Conservation (phyloP, 2,888 invertebrate species). For the Tuta absoluta region DNA sequence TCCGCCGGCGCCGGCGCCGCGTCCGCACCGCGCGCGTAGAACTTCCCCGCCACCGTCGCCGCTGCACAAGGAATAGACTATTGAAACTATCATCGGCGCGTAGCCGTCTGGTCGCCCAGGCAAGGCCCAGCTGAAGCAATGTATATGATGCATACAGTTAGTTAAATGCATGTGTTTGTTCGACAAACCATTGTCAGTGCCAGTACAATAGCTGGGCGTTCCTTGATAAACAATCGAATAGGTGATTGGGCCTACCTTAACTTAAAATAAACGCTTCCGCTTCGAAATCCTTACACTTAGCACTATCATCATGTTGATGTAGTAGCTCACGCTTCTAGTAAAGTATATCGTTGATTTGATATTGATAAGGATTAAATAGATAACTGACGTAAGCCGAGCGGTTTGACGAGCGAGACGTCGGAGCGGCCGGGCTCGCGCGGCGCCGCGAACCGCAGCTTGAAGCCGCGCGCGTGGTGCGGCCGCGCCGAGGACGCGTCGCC, state of each 20-base stretch:
- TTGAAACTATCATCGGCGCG: background rate
- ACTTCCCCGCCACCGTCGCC: constrained; percentile 61
- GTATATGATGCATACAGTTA: too few species aligned
- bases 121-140: background rate
- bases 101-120: too few species aligned
- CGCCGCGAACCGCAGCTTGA: constrained; percentile 70
- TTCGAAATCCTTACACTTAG: too few species aligned
- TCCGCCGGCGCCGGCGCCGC: constrained; percentile 30
- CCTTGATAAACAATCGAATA: too few species aligned
- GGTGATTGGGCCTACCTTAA: too few species aligned
- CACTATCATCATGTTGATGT: too few species aligned
- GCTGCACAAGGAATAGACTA: constrained; percentile 46
- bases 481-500: constrained; percentile 28
- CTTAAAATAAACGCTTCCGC: too few species aligned
- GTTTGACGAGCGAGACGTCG: constrained; percentile 61
- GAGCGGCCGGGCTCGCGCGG: constrained; percentile 70
- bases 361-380: background rate
- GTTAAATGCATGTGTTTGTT: too few species aligned
- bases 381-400: constrained; percentile 62
- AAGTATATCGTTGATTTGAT: background rate
- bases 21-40: constrained; percentile 44
- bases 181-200: too few species aligned
- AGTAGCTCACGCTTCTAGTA: background rate
- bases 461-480: constrained; percentile 49
- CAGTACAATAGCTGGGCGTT: too few species aligned